Conservation (phyloP, 1,140 invertebrate genomes). For the Scaptomyza graminum region DNA sequence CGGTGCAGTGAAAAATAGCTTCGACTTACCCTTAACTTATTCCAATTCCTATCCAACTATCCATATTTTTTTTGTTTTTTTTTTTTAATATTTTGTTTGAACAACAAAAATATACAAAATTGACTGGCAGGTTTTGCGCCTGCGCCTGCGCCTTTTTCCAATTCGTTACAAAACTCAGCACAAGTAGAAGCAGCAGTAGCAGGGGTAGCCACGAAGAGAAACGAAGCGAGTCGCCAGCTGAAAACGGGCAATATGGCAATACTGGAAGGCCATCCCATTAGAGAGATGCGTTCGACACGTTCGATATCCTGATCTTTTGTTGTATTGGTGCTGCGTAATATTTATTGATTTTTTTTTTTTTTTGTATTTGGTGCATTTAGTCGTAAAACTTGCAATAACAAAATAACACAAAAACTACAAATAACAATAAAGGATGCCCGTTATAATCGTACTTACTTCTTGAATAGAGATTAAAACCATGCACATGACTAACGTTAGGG, state of each 20-base stretch:
- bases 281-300: slow-evolving; percentile 30
- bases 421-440: slow-evolving; percentile 26
- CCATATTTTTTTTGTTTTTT: slow-evolving; percentile 19
- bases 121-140: slow-evolving; percentile 38
- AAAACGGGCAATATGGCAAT: slow-evolving; percentile 76
- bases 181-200: slow-evolving; percentile 7
- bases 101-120: slow-evolving; percentile 15
- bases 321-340: slow-evolving; percentile 63
- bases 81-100: slow-evolving; percentile 15
- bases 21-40: background rate
- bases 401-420: slow-evolving; percentile 17
- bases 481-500: slow-evolving; percentile 39
- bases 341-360: slow-evolving; percentile 49
- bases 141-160: slow-evolving; percentile 5
- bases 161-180: slow-evolving; percentile 22
- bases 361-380: slow-evolving; percentile 60
- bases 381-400: slow-evolving; percentile 53
- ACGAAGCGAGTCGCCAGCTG: too few species aligned
- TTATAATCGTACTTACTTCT: slow-evolving; percentile 19
- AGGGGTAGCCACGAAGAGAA: slow-evolving; percentile 4
- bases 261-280: slow-evolving; percentile 47
- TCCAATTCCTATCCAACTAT: background rate
- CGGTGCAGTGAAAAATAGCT: slow-evolving; percentile 58
- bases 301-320: slow-evolving; percentile 28
- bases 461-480: slow-evolving; percentile 11